Base-by-base conservation (phyloP, 2,113 vertebrate species). In the Pangasianodon gigas region DNA sequence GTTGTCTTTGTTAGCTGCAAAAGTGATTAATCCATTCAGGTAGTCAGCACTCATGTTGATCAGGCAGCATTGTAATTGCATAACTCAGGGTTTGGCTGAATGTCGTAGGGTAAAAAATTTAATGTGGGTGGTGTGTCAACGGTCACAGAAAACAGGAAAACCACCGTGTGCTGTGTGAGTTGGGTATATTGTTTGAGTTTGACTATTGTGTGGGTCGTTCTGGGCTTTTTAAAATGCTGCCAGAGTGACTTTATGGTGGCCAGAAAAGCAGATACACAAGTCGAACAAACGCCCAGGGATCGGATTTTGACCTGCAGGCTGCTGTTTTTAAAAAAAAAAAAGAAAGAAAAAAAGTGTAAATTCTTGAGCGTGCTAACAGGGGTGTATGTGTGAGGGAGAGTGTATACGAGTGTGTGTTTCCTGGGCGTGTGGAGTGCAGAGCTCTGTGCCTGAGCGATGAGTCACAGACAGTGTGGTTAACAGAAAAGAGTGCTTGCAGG, bases 401-500 rank as follows among this genome's bases (percentile, higher is more conserved):
- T 48, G 52, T 19, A 48, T 41, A 29, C 48, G 71, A 82, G 83
- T 69, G 79, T 60, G 69, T 52, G 24, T 85, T 81, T 88, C 65
- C 82, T 90, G 62, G n/a, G 75, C 41, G 58, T 85, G 51, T 51
- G 85, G 86, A 60, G 86, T 88, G 86, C 29, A 81, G 46, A 74
- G 69, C 83, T 62, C 14, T 16, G 58, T 90, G 74, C 83, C 86
- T 86, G 75, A 86, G 75, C 44, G 10, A 48, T 91, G 91, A 91
- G 86, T 91, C 91, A 91, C 90, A 88, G 51, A 62, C 48, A 32
- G 69, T 69, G 29, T 54, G 58, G 58, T 75, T 62, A 60, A 19
- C 65, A 69, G 51, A 74, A 29, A 80, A 86, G 82, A 56, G 81
- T 11, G 74, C 51, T 90, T 65, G 54, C 52, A 90, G 67, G 51